Percentiles rank a stretch among this genome's conserved stretches.
phyloP scores from a whole-genome alignment of 2,797 vertebrate genomes.

The Acridotheres tristis region DNA sequence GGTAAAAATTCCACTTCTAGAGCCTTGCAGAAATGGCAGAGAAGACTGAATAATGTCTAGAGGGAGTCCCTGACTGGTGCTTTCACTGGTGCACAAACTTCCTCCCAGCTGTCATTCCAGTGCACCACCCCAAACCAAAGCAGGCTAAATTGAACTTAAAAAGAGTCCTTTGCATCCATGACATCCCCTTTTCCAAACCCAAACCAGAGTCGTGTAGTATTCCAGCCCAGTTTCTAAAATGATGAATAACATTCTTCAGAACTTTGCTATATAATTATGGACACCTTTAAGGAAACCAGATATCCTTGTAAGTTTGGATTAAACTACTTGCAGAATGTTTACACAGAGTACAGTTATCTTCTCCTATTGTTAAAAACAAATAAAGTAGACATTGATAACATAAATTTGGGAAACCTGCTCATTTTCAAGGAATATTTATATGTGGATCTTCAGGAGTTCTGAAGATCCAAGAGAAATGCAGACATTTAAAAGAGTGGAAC shows the following conservation, averaged over 20 bases:
- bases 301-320: not conserved
- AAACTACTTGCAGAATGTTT: constrained; percentile 12
- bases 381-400: not conserved
- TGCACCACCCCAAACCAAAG: not conserved
- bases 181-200: not conserved
- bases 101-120: not conserved
- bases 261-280: not conserved
- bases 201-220: fast-evolving
- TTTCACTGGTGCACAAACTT: not conserved
- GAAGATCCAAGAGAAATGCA: not conserved
- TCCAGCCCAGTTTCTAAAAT: not conserved
- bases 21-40: not conserved
- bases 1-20: not conserved
- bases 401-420: not conserved
- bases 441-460: not conserved
- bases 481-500: not conserved
- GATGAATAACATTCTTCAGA: constrained; percentile 3
- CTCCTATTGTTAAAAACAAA: not conserved
- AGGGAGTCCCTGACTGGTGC: not conserved
- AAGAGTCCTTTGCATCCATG: not conserved
- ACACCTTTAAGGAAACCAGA: constrained; percentile 23
- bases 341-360: not conserved
- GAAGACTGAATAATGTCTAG: not conserved
- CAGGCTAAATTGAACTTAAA: not conserved
- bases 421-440: not conserved